Conservation (phyloP, 2,797 vertebrate species). For the Acropternis orthonyx region DNA sequence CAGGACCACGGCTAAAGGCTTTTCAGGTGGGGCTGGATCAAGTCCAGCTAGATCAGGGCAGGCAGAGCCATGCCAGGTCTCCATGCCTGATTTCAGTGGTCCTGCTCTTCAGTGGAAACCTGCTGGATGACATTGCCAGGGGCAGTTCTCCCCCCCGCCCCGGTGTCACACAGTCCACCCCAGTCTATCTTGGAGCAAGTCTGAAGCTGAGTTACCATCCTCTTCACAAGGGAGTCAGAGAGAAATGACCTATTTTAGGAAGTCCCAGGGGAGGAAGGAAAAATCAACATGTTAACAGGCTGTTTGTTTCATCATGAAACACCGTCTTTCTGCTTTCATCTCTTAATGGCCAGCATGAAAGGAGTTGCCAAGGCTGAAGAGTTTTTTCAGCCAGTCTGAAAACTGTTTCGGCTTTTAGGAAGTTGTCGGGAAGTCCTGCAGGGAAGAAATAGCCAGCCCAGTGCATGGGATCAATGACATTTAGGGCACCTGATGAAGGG, state of each 20-base stretch:
- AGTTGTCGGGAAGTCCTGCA: not conserved
- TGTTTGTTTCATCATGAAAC: not conserved
- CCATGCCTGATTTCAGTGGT: accelerated
- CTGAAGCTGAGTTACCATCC: not conserved
- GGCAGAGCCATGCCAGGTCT: not conserved
- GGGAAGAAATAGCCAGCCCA: not conserved
- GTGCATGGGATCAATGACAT: not conserved
- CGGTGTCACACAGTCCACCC: not conserved
- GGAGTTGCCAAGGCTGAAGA: not conserved
- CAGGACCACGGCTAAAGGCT: accelerated
- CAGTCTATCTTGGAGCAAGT: no score
- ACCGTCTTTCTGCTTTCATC: not conserved
- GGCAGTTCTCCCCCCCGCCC: not conserved
- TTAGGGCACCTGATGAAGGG: not conserved
- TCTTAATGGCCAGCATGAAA: accelerated
- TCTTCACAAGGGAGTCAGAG: not conserved
- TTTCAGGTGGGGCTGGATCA: not conserved
- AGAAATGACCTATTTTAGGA: not conserved
- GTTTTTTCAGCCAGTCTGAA: not conserved
- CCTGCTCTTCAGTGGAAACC: not conserved
- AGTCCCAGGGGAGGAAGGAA: not conserved
- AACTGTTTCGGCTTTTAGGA: not conserved
- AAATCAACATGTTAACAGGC: not conserved
- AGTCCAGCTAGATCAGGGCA: not conserved
- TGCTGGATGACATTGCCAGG: not conserved